Evolutionary conservation across 2,888 invertebrate genomes (phyloP).

Genomic region (Autographa pulchrina): DNA sequence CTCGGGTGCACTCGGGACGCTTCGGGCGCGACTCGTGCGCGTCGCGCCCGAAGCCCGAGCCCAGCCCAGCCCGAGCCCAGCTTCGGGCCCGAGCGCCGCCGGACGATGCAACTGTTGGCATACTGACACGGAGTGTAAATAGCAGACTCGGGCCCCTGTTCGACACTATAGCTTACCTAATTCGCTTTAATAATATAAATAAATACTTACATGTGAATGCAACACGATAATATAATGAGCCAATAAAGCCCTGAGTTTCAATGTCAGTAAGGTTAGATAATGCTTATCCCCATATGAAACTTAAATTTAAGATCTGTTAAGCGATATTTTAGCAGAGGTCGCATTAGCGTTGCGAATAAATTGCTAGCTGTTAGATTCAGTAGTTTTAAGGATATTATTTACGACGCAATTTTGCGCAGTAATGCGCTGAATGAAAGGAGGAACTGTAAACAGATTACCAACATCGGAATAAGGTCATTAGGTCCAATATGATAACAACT

Average conservation of each 20-base stretch:
- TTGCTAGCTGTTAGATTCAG: neutral
- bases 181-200: constrained; percentile 16
- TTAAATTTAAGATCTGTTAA: constrained; percentile 25
- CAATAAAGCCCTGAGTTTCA: constrained; percentile 16
- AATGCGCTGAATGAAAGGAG: neutral
- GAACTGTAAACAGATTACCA: neutral
- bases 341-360: constrained; percentile 12
- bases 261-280: constrained; percentile 36
- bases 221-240: constrained; percentile 15
- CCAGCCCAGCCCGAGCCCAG: no score
- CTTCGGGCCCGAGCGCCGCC: no score
- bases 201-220: neutral
- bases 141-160: no score
- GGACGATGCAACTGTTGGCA: no score
- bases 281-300: constrained; percentile 15
- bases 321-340: neutral
- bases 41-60: no score
- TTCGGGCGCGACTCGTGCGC: no score
- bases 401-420: neutral
- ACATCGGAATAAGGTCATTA: neutral
- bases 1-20: no score
- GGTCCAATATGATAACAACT: neutral
- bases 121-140: no score
- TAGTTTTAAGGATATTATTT: neutral
- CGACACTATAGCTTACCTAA: constrained; percentile 38